These are phyloP conservation scores for Drosophila neocordata DNA, from an alignment of 1,140 invertebrate species.

Conservation along the genomic window DNA sequence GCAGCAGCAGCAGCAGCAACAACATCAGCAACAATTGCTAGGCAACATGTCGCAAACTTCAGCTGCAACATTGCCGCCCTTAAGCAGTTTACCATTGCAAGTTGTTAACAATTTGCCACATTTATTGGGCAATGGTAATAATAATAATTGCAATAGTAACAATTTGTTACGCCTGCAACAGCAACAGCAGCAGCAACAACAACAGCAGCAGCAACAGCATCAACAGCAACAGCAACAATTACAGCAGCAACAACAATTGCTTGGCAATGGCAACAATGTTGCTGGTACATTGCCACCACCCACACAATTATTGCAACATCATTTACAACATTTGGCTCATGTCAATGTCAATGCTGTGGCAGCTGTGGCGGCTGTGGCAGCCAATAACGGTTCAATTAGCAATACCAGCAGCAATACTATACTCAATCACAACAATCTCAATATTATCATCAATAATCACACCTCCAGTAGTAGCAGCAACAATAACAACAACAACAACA, in stretches of 20 bases:
- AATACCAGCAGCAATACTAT: constrained; percentile 62
- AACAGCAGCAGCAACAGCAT: constrained; percentile 44
- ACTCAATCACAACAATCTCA: constrained; percentile 73
- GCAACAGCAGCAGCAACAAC: constrained; percentile 36
- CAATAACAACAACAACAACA: constrained; percentile 54
- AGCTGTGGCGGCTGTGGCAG: constrained; percentile 65
- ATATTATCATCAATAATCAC: constrained; percentile 66
- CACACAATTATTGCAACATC: constrained; percentile 80
- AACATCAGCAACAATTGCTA: constrained; percentile 70
- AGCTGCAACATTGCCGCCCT: constrained; percentile 62
- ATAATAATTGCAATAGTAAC: constrained; percentile 39
- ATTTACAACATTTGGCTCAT: constrained; percentile 80
- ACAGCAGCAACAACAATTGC: constrained; percentile 49
- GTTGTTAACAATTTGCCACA: constrained; percentile 81
- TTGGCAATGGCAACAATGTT: constrained; percentile 51
- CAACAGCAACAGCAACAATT: constrained; percentile 48
- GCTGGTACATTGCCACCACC: constrained; percentile 66
- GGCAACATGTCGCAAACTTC: constrained; percentile 68
- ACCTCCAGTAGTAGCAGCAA: constrained; percentile 60
- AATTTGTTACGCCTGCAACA: constrained; percentile 30
- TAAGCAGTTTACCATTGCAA: constrained; percentile 76
- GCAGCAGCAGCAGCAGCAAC: constrained; percentile 67
- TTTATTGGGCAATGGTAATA: constrained; percentile 54
- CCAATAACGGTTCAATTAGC: constrained; percentile 53
- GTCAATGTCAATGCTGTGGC: constrained; percentile 78